Conservation (phyloP, 1,140 invertebrate genomes). For the Chymomyza costata region DNA sequence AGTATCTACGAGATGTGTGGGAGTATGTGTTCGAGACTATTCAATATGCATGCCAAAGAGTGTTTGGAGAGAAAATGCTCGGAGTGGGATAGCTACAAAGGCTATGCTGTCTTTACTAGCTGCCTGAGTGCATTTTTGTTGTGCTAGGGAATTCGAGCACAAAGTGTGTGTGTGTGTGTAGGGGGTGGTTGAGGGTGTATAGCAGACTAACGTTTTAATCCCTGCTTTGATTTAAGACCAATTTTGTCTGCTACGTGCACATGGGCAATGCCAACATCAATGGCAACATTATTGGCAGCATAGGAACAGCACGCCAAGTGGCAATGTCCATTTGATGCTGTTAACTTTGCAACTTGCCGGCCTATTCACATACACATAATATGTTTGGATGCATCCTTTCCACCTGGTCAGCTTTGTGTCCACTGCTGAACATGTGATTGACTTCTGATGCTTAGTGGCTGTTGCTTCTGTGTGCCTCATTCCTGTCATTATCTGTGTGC, state of each 20-base stretch:
- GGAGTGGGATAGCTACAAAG: too few relatives aligned
- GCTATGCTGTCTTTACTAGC: too few relatives aligned
- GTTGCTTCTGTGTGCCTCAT: background rate
- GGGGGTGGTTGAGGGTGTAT: background rate
- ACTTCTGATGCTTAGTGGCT: conserved; percentile 57
- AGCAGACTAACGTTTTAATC: conserved; percentile 54
- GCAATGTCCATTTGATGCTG: conserved; percentile 5
- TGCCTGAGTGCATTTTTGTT: conserved; percentile 1
- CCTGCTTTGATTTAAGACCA: conserved; percentile 67
- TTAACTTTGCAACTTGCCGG: background rate
- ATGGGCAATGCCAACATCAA: background rate
- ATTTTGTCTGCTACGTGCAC: conserved; percentile 46
- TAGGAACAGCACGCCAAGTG: conserved; percentile 13
- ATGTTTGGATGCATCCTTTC: background rate
- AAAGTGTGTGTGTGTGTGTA: background rate
- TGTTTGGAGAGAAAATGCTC: too few relatives aligned
- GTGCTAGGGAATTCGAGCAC: background rate
- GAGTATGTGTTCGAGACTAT: background rate
- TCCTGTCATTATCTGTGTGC: background rate
- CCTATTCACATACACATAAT: background rate
- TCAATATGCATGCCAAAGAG: too few relatives aligned
- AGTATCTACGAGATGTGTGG: conserved; percentile 5
- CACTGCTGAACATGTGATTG: conserved; percentile 33
- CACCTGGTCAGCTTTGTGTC: background rate
- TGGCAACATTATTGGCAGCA: background rate